Evolutionary conservation across 2,888 invertebrate genomes (phyloP), one percentile per base, ranked within the genome.

Genomic region (Drosophila kuntzei): DNA sequence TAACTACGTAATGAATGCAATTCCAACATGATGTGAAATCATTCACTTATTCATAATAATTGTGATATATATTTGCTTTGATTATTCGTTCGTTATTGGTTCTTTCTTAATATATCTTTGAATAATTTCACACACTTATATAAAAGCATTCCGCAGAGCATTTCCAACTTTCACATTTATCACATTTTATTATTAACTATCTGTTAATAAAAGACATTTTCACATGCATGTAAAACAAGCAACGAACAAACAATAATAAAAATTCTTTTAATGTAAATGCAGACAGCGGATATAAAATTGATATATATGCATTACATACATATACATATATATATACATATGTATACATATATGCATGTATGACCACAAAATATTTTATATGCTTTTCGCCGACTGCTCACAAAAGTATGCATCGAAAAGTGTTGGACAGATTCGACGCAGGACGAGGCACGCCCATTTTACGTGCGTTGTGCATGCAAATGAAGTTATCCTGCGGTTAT

Each of bases 401-500:
- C 59, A 71, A 78, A 76, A 67, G 72, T 60, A 59, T 69, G 69
- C 49, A 43, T 39, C 44, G 69, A 74, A 74, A 75, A 66, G 61
- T 71, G 75, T 59, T 53, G 55, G 41, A 2, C 64, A 32, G 16
- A 37, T 32, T 34, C n/a, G 22, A 34, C 7, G 7, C 9, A n/a
- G 41, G 34, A 34, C 25, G 50, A 18, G 34, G 16, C 27, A 55
- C 41, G 58, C 47, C 49, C 41, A 25, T 8, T 58, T 27, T 54
- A 11, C 27, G 49, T 43, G 46, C 51, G 41, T 39, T 57, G 37
- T 34, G 70, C 71, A 85, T 85, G 87, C 79, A 85, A 85, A 85
- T 87, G 82, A 85, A 85, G 85, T 87, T 84, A 84, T 85, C 85
- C 85, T 84, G 87, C 82, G 79, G 85, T 84, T 85, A 85, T 85